Evolutionary conservation across 1,140 invertebrate genomes (phyloP).

Genomic region (Ectropis grisescens): DNA sequence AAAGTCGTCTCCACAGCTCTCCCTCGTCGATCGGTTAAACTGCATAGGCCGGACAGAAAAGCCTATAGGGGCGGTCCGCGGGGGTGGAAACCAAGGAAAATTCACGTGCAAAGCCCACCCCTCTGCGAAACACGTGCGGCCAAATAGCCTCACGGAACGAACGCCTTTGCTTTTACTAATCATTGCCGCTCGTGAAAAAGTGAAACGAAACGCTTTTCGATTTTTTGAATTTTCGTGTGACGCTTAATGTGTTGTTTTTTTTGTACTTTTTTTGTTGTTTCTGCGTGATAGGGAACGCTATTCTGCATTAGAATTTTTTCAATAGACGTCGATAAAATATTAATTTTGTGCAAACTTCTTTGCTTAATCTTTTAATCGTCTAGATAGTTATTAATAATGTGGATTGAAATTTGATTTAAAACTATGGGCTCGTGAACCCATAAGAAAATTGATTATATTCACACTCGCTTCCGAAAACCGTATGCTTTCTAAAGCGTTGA

Average conservation of each 20-base stretch:
- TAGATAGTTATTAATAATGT: too few relatives aligned
- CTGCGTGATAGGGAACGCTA: too few relatives aligned
- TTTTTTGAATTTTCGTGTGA: constrained; percentile 30
- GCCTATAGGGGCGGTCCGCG: constrained; percentile 67
- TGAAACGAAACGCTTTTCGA: constrained; percentile 25
- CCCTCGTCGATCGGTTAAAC: constrained; percentile 60
- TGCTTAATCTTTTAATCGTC: too few relatives aligned
- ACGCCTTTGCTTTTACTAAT: constrained; percentile 60
- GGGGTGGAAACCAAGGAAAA: constrained; percentile 68
- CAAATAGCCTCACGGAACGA: constrained; percentile 57
- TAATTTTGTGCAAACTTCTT: too few relatives aligned
- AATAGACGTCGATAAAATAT: too few relatives aligned
- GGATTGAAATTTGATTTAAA: too few relatives aligned
- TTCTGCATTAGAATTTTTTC: too few relatives aligned
- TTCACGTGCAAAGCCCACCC: constrained; percentile 64
- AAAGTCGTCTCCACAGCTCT: constrained; percentile 39
- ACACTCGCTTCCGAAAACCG: too few relatives aligned
- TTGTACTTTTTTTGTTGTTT: constrained; percentile 1
- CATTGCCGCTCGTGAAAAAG: constrained; percentile 54
- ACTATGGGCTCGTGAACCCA: too few relatives aligned
- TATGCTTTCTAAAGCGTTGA: too few relatives aligned
- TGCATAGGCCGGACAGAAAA: constrained; percentile 69
- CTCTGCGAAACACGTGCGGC: constrained; percentile 51
- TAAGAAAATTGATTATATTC: too few relatives aligned
- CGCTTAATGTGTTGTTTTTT: background rate